Evolutionary conservation across 1,140 invertebrate genomes (phyloP).

Genomic region (Agrypnia vestita): DNA sequence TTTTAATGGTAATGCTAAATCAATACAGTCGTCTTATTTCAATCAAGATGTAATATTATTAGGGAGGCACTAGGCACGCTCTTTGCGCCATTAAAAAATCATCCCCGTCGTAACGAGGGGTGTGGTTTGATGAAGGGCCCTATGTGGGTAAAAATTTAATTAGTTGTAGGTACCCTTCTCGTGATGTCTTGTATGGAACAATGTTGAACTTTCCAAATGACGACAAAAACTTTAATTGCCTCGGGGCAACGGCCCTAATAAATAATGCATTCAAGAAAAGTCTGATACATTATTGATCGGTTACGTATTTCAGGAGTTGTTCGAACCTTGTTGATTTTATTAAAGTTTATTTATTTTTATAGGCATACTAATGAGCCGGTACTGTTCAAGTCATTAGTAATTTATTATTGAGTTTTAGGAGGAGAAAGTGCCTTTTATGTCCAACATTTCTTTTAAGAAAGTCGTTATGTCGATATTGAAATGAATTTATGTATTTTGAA

Average conservation of each 20-base stretch:
- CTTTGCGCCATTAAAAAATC: neutral
- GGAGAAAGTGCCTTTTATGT: too few species aligned
- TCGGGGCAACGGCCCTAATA: neutral
- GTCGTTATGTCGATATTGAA: too few species aligned
- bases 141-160: slow-evolving; percentile 17
- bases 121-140: slow-evolving; percentile 3
- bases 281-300: neutral
- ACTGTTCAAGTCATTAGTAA: too few species aligned
- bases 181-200: slow-evolving; percentile 12
- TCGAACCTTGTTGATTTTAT: neutral
- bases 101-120: neutral
- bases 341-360: too few species aligned
- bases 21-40: too few species aligned
- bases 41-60: too few species aligned
- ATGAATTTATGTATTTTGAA: too few species aligned
- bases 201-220: slow-evolving; percentile 2
- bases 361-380: too few species aligned
- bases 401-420: too few species aligned
- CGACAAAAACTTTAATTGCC: neutral
- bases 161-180: neutral
- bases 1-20: too few species aligned
- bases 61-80: too few species aligned
- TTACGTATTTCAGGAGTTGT: neutral
- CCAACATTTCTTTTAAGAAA: too few species aligned
- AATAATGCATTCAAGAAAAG: slow-evolving; percentile 1